Conservation (phyloP, 2,113 vertebrate species). For the Plectropomus leopardus region DNA sequence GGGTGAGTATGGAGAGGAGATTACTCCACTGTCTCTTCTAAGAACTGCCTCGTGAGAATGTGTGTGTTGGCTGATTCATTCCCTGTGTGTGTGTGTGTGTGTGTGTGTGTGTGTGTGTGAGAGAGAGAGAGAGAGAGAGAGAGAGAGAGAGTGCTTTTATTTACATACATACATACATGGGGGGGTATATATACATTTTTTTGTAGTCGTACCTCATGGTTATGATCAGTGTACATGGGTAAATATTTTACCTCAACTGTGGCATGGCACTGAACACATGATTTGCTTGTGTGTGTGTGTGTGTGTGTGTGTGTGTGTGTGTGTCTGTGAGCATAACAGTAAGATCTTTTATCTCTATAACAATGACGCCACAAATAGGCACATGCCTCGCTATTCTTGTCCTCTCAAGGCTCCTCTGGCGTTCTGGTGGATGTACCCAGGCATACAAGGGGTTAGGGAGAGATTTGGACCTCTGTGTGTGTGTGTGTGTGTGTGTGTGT, state of each 20-base stretch:
- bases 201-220: background rate
- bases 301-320: background rate
- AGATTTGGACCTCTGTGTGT: conserved; percentile 49
- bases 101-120: conserved; percentile 23
- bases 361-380: conserved; percentile 78
- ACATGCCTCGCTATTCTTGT: conserved; percentile 74
- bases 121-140: background rate
- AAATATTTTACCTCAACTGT: conserved; percentile 32
- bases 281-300: background rate
- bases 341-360: conserved; percentile 66
- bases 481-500: conserved; percentile 12
- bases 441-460: conserved; percentile 59
- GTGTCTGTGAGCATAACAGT: conserved; percentile 5
- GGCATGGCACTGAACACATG: conserved; percentile 13
- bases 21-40: conserved; percentile 61
- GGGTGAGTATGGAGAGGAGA: conserved; percentile 49
- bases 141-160: background rate
- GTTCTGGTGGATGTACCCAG: conserved; percentile 49
- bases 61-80: conserved; percentile 28
- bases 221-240: conserved; percentile 23
- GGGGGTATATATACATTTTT: conserved; percentile 37
- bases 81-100: conserved; percentile 19
- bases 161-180: conserved; percentile 2
- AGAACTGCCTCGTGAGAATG: conserved; percentile 47
- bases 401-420: conserved; percentile 72